Evolutionary conservation across 2,797 vertebrate genomes (phyloP).

Genomic region (Podarcis siculus): DNA sequence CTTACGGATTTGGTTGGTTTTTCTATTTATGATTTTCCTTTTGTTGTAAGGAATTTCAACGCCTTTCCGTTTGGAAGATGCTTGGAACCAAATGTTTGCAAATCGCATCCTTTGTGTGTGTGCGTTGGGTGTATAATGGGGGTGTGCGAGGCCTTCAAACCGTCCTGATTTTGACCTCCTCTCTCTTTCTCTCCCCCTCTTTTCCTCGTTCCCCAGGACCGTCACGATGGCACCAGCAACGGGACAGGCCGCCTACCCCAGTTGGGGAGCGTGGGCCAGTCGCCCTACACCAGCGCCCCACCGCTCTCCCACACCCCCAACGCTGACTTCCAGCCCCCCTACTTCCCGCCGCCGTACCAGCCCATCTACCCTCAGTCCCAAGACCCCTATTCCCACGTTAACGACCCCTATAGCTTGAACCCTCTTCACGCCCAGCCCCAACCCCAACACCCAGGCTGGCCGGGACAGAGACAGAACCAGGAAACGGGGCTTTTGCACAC

Average conservation of each 20-base stretch:
- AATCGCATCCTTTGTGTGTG: neutral
- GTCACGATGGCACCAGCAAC: constrained; percentile 96
- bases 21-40: too few relatives aligned
- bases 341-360: constrained; percentile 96
- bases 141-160: constrained; percentile 33
- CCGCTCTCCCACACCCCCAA: constrained; percentile 96
- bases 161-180: constrained; percentile 39
- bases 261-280: constrained; percentile 96
- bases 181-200: neutral
- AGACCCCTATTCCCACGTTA: constrained; percentile 98
- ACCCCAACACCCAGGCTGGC: constrained; percentile 96
- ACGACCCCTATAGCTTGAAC: constrained; percentile 98
- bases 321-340: constrained; percentile 96
- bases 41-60: neutral
- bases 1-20: neutral
- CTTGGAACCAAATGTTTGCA: neutral
- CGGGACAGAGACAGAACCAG: constrained; percentile 94
- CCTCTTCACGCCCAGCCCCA: constrained; percentile 94
- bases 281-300: constrained; percentile 94
- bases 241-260: constrained; percentile 96
- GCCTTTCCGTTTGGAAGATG: neutral
- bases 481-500: constrained; percentile 94
- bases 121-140: too few relatives aligned
- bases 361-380: constrained; percentile 98
- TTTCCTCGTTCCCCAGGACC: constrained; percentile 81